phyloP scores from a whole-genome alignment of 2,888 invertebrate genomes.

The Aquatica leii region DNA sequence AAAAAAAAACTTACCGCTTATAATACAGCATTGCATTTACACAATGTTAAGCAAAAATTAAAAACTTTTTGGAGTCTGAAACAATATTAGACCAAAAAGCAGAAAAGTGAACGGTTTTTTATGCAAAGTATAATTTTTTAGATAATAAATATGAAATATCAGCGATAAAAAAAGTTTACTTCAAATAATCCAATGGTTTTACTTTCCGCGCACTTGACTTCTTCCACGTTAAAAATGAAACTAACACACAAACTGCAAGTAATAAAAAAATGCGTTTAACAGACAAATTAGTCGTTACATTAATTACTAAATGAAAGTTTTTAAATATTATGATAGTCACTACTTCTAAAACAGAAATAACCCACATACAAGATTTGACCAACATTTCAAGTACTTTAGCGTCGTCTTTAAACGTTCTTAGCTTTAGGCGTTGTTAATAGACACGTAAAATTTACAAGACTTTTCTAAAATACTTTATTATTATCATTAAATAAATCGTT shows the following conservation, averaged over 20 bases:
- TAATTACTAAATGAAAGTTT: constrained; percentile 28
- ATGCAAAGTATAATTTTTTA: not conserved
- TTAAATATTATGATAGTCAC: constrained; percentile 25
- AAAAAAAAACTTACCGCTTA: too few relatives aligned
- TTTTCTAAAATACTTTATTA: not conserved
- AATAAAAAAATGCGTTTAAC: constrained; percentile 3
- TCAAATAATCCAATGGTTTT: too few relatives aligned
- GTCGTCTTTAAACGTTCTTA: constrained; percentile 9
- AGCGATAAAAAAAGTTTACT: too few relatives aligned
- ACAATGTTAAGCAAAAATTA: not conserved
- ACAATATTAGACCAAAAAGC: not conserved
- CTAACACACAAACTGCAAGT: not conserved
- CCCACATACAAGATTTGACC: constrained; percentile 23
- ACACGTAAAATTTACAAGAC: constrained; percentile 8
- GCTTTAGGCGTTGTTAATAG: constrained; percentile 7
- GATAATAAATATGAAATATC: too few relatives aligned
- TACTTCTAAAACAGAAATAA: constrained; percentile 26
- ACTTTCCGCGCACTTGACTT: too few relatives aligned
- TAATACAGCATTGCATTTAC: too few relatives aligned
- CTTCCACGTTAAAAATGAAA: not conserved
- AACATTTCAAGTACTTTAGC: constrained; percentile 22
- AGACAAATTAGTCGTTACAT: constrained; percentile 17
- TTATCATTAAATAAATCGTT: not conserved
- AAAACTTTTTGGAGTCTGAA: not conserved
- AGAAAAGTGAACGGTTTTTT: not conserved